Base-by-base conservation (phyloP, 2,113 vertebrate genomes). In the Tylochromis polylepis region DNA sequence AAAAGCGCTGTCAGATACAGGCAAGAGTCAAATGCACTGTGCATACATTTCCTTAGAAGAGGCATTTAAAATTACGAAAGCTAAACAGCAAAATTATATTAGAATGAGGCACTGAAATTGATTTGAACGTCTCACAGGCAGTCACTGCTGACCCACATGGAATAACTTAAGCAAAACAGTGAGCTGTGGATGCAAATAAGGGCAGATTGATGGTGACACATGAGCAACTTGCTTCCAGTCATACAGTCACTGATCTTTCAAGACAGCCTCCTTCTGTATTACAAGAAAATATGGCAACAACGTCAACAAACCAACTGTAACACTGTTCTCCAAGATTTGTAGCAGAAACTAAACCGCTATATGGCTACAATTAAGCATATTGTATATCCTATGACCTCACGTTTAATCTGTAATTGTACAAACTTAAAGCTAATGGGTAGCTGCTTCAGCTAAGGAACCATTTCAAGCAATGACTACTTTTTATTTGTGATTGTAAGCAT, bases 121-220 rank as follows among this genome's bases (percentile, higher is more conserved):
- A 51, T 77, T 38, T 41, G 62, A 67, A 38, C 4, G 2, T 67
- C 67, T 59, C 6, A 77, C 70, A 31, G 82, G 75, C 81, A 55
- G 16, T 8, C 41, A 78, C 27, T 11, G 49, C 80, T 65, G 72
- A 59, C 87, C 46, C 79, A 85, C 41, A 70, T 62, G 51, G 86
- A 81, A 67, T 43, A 65, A 31, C 29, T 84, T 89, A 92, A 86
- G 75, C 89, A 91, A 91, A 90, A 85, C 83, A 87, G 78, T 1
- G 24, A 82, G 77, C 79, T 34, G 9, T 20, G 12, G 24, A 94
- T 89, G 89, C 88, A 92, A 93, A 94, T 85, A 78, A 36, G 36
- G 77, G 77, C 83, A 4, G 62, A 51, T 20, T 72, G 85, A 81
- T 51, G 88, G 83, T 85, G 85, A 81, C 57, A 77, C 36, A 11